A percentile compares a stretch with the other conserved stretches of the same genome.
Conservation (phyloP, 1,140 invertebrate species). For the Drosophila mayri region DNA sequence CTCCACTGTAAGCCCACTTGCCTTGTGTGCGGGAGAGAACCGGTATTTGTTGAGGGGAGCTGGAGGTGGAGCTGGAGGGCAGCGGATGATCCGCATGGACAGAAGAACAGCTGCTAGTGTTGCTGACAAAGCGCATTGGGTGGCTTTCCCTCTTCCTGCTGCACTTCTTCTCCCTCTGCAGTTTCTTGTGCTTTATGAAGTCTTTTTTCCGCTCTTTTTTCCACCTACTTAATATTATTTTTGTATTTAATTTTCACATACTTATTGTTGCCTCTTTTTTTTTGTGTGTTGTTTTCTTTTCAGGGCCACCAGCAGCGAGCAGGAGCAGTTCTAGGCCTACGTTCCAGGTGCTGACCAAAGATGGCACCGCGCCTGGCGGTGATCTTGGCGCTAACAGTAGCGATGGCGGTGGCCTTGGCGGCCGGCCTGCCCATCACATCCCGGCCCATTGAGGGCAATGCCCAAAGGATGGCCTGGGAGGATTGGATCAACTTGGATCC, state of each 20-base stretch:
- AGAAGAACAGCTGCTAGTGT: constrained; percentile 19
- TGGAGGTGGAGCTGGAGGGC: neutral
- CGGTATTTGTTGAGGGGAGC: constrained; percentile 18
- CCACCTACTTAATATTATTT: neutral
- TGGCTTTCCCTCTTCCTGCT: neutral
- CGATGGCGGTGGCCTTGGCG: constrained; percentile 3
- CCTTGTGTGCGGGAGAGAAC: constrained; percentile 30
- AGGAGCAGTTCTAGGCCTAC: constrained; percentile 11
- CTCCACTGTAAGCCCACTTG: constrained; percentile 4
- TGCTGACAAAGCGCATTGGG: constrained; percentile 31
- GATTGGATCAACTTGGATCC: constrained; percentile 73
- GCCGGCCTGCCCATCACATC: constrained; percentile 74
- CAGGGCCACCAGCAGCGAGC: constrained; percentile 9
- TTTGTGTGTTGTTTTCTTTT: no score
- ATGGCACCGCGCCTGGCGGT: constrained; percentile 33
- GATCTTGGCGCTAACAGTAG: constrained; percentile 19
- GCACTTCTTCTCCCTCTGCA: neutral
- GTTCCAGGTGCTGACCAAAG: neutral
- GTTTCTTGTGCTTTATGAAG: neutral
- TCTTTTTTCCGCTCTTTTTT: neutral
- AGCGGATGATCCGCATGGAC: neutral
- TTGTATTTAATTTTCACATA: neutral
- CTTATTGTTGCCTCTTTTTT: neutral
- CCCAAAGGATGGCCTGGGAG: constrained; percentile 79
- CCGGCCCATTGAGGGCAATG: constrained; percentile 79